Evolutionary conservation across 2,888 invertebrate genomes (phyloP).

Genomic region (Agonum fuliginosum): DNA sequence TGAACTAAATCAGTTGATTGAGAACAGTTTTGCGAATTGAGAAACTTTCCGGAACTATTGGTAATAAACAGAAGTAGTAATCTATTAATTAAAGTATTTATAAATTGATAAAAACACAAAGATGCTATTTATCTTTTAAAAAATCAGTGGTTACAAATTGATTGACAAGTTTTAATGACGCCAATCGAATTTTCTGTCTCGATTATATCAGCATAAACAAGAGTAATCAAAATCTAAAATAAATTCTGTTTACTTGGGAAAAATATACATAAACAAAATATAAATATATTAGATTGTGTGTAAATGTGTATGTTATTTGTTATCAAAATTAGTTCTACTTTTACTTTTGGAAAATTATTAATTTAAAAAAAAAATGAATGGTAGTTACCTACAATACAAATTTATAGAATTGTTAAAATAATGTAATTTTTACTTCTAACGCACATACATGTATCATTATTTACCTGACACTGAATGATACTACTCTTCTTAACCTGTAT

Average conservation of each 20-base stretch:
- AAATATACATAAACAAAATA: not conserved
- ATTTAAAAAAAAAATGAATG: too few relatives aligned
- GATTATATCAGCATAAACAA: slow-evolving; percentile 29
- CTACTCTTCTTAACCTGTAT: too few relatives aligned
- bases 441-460: too few relatives aligned
- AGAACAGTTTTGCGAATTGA: slow-evolving; percentile 5
- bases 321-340: too few relatives aligned
- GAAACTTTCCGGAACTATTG: slow-evolving; percentile 20
- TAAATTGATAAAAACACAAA: slow-evolving; percentile 1
- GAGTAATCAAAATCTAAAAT: not conserved
- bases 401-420: too few relatives aligned
- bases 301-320: too few relatives aligned
- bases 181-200: slow-evolving; percentile 22
- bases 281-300: too few relatives aligned
- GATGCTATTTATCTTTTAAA: slow-evolving; percentile 17
- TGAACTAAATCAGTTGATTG: not conserved
- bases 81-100: slow-evolving; percentile 2
- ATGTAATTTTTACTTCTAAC: too few relatives aligned
- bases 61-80: not conserved
- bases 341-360: too few relatives aligned
- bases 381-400: too few relatives aligned
- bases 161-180: slow-evolving; percentile 29
- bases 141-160: slow-evolving; percentile 26
- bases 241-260: not conserved
- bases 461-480: too few relatives aligned